Evolutionary conservation across 1,140 invertebrate species (phyloP), one percentile per base, ranked within the genome.

Genomic region (Branchinecta lynchi): DNA sequence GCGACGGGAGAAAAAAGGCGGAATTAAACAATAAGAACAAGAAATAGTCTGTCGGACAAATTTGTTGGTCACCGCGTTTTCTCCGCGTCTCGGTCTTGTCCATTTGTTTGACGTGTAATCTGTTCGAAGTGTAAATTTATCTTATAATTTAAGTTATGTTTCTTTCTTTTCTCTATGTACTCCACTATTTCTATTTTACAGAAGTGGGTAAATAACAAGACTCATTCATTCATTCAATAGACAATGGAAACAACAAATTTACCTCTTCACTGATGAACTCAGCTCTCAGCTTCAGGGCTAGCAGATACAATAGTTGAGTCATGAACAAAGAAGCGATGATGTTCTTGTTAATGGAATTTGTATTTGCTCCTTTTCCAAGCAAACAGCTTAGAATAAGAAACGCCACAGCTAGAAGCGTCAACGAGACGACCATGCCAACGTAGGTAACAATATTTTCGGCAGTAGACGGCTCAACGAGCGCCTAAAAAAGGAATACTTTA

Each of bases 331-430:
- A 92, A 46, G 94, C 83, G 0, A 95, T 86, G 0, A 96, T 82
- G 79, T 97, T 95, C 75, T 93, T 92, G 76, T 95, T 90, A 69
- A 97, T 97, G 43, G 87, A 90, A 78, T 96, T 96, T 7, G 90
- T 91, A 76, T 97, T 96, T 3, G 92, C 95, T 72, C 87, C 68
- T 92, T 76, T 32, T 7, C 89, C 87, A 1, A 89, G 75, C 71
- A 90, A 82, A 0, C 89, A 86, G 43, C 83, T 80, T 8, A 94
- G 81, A 7, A 93, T 79, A 32, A 95, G 79, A 8, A 92, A 79
- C 1, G 81, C 75, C 17, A 79, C 45, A 10, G 79, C 65, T 12
- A 84, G 88, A 20, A 95, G 80, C 0, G 90, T 85, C 15, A 96
- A 81, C 71, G 89, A 86, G 73, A 80, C 70, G 3, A 76, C 72